Evolutionary conservation across 2,888 invertebrate species (phyloP), one percentile per base, ranked within the genome.

Genomic region (Diogma glabrata): DNA sequence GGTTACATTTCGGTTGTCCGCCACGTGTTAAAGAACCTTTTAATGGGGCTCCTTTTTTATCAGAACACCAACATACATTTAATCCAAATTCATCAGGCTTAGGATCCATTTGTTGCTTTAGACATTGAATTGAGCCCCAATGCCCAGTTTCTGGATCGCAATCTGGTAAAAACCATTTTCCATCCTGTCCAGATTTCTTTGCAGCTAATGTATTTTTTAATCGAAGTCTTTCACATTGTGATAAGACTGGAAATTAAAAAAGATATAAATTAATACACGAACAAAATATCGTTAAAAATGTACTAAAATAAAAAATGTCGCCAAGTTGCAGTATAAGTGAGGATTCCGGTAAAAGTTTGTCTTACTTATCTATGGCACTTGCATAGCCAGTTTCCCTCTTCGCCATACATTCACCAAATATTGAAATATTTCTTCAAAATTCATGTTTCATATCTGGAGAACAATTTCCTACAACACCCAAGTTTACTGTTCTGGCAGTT

Each of bases 61-160:
- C 84, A 2, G 89, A 88, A 64, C 90, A 90, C 90, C 90, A 90
- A 61, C 89, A 90, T 1, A 90, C 85, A 4, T 86, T 87, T 61
- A 82, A 74, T 0, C 61, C 59, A 28, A 56, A 55, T 1, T 50
- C 36, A 5, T 14, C 9, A 14, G 53, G 50, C 2, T 61, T 47
- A 1, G 56, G 23, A n/a, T 56, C 53, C 49, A 63, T 62, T 23
- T 60, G 59, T 4, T 64, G 59, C 46, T 60, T 61, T 1, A 90
- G 76, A 64, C 90, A 90, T 65, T 90, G 90, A 12, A 88, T 79
- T 0, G 87, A 73, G 60, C 86, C 83, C 89, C 89, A 91, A 23
- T 77, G 79, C 0, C 89, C 89, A 10, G 76, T 79, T 46, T 74
- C 69, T 1, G 76, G 71, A 61, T 86, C 84, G 59, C 89, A 90